Base-by-base conservation (phyloP, 2,888 invertebrate species). In the Leptinotarsa peninsularis region DNA sequence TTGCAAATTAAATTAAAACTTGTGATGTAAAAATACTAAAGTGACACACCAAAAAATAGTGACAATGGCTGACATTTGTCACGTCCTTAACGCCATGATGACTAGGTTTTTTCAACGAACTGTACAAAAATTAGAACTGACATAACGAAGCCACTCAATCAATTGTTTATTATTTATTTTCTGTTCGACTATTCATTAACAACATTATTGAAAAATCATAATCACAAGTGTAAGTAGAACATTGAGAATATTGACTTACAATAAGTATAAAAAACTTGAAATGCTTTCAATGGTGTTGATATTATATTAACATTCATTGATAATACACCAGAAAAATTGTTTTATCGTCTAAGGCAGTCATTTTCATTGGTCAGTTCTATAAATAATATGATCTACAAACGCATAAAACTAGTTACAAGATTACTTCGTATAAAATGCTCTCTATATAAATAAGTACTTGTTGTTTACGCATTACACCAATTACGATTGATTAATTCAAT, bases 241-340 rank as follows among this genome's bases (percentile, higher is more conserved):
- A 60, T 27, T 21, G 1, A 60, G 60, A n/a, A 27, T 27, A 60
- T 60, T 60, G 27, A 60, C 56, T 56, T 56, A 18, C 21, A 56
- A 27, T 15, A 4, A 27, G 10, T 23, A 60, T 23, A 60, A 27
- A 23, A 60, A 18, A 18, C 2, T 60, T 58, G 15, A 21, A 58
- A 58, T 60, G 60, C 43, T 43, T 10, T 60, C 60, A 60, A n/a
- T 60, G 60, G 60, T 60, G 60, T 60, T 60, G 15, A 60, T 15
- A 14, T 60, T 60, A 17, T 60, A 23, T 15, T 60, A 60, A 27
- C 4, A 60, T 60, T 60, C 60, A 60, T 27, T 60, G 60, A 60
- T 60, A 60, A 60, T 60, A 60, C 17, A 60, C 23, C 4, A 27
- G 15, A 27, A 27, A 23, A 60, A 23, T 15, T 21, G 5, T 5